Base-by-base conservation (phyloP, 2,797 vertebrate genomes). In the Chelon labrosus region DNA sequence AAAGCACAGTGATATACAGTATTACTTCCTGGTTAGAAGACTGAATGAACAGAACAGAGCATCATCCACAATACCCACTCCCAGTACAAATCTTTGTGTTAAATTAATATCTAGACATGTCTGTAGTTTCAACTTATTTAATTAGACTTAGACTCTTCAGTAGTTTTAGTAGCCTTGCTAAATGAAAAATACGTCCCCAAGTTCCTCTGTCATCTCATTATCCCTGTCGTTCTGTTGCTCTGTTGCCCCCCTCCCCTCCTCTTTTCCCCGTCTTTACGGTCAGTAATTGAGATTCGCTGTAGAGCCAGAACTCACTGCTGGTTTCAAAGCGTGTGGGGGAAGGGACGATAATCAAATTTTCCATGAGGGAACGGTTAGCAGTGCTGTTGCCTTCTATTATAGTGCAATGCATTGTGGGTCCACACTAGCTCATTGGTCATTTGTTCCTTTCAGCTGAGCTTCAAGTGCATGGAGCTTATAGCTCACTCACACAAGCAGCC, bases 251-350 rank as follows among this genome's bases (percentile, higher is more conserved):
- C 7, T 9, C 10, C 9, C 0, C 42, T 39, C 55, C 14, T 7
- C 0, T 16, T 22, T 39, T 37, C 14, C 42, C n/a, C 16, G 50
- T 72, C 80, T 75, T 80, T 57, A 52, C 58, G 57, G 62, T 70
- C 80, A 72, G 64, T 81, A 74, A 84, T 79, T 86, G 70, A 75
- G 73, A 79, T 76, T 82, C 69, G 68, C 41, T n/a, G 39, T 51
- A 8, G 46, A 78, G 17, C 10, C 51, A 72, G 49, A 81, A 81
- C 70, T 70, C 20, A 41, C 20, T 20, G 50, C 77, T 37, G 57
- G 70, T 73, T 80, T 84, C 81, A 87, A 71, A 88, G 77, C 60
- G 60, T 61, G 46, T 13, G 49, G 42, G 50, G 60, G 65, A 39
- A 79, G 50, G 19, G 65, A 67, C 60, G 31, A 44, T 58, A 75